A percentile compares a stretch with the other conserved stretches of the same genome.
These are phyloP conservation scores for Peromyscus melanophrys DNA, from an alignment of 2,797 vertebrate species.

Conservation along the genomic window DNA sequence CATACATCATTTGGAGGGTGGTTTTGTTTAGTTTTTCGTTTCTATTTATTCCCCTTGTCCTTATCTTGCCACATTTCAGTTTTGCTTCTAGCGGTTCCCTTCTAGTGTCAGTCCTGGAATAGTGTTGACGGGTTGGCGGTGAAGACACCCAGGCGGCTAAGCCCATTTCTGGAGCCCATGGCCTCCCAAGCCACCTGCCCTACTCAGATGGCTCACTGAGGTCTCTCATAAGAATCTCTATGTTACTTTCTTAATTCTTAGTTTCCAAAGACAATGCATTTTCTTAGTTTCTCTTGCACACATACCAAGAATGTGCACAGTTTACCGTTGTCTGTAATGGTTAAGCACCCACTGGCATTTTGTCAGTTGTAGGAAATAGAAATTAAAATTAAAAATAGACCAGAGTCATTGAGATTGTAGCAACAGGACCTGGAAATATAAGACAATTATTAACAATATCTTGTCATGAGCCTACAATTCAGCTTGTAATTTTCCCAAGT, in stretches of 20 bases:
- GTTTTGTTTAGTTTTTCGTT: neutral
- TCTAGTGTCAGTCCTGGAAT: neutral
- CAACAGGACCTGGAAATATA: neutral
- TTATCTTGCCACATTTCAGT: neutral
- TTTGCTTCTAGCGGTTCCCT: neutral
- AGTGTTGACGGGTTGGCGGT: neutral
- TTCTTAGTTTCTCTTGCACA: neutral
- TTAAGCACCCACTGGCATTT: neutral
- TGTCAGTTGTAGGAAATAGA: neutral
- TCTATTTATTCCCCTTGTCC: neutral
- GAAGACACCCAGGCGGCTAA: neutral
- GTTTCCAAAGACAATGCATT: neutral
- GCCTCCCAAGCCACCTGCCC: rapidly evolving
- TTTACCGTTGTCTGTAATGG: neutral
- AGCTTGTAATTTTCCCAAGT: neutral
- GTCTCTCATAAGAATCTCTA: neutral
- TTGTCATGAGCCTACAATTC: neutral
- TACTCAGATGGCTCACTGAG: neutral
- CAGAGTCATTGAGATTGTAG: neutral
- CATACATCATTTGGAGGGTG: neutral
- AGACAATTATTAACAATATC: neutral
- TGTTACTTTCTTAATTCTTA: neutral
- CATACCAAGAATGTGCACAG: neutral
- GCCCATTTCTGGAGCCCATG: no score
- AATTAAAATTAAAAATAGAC: neutral